phyloP scores from a whole-genome alignment of 2,113 vertebrate genomes.

The Oncorhynchus masou region DNA sequence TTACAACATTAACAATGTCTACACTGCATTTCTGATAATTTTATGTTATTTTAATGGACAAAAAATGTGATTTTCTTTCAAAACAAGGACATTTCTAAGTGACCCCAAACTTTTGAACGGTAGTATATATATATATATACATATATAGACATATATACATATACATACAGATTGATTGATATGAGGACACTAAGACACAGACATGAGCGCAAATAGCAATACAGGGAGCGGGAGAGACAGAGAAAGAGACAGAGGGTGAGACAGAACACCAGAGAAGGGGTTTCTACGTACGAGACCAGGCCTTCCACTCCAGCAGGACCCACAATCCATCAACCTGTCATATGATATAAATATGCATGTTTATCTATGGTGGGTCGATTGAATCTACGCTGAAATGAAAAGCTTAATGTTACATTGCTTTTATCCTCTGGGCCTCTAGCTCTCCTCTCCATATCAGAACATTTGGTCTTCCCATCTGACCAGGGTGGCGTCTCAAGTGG shows the following conservation, averaged over 20 bases:
- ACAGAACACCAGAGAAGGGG: too few relatives aligned
- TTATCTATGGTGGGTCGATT: constrained; percentile 2
- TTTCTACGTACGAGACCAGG: neutral
- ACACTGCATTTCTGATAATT: too few relatives aligned
- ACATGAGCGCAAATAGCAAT: neutral
- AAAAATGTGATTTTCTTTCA: too few relatives aligned
- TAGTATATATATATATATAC: too few relatives aligned
- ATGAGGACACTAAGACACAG: constrained; percentile 44
- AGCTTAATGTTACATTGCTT: neutral
- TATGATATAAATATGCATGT: constrained; percentile 54
- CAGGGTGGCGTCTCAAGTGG: too few relatives aligned
- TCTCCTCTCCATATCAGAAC: neutral
- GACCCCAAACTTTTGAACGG: too few relatives aligned
- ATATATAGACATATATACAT: too few relatives aligned
- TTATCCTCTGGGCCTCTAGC: neutral
- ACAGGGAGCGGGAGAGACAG: neutral
- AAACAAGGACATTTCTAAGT: too few relatives aligned
- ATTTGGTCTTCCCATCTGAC: neutral
- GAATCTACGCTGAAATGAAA: neutral
- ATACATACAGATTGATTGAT: constrained; percentile 44
- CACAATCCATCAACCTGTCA: constrained; percentile 54
- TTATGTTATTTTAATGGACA: too few relatives aligned
- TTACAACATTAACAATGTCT: too few relatives aligned
- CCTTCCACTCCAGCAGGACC: constrained; percentile 30
- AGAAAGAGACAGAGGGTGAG: neutral